Evolutionary conservation across 2,888 invertebrate genomes (phyloP), one percentile per base, ranked within the genome.

Genomic region (Apodemia duryi): DNA sequence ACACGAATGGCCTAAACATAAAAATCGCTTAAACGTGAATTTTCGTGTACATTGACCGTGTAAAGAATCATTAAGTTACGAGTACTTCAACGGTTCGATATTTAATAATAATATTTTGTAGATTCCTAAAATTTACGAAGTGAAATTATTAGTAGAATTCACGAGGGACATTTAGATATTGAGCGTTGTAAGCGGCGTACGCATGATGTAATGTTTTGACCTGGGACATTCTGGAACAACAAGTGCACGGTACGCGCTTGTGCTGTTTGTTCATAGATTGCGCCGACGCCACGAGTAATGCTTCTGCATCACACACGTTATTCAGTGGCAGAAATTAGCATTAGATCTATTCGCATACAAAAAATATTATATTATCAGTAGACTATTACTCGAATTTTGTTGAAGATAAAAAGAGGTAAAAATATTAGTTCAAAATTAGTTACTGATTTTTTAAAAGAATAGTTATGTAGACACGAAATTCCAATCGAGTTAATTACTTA

Each of bases 191-290:
- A 76, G 65, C 54, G 73, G 5, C 71, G 72, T 10, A 76, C 75
- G 46, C 70, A 74, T 0, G 71, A 76, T 1, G 74, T 76, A 0
- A 71, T 77, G 71, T 79, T 70, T 61, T 77, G 77, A 75, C 72
- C 72, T 6, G 73, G 74, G 13, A 72, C 76, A 65, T 41, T 70
- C 1, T 61, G 62, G 0, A 74, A 76, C 60, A 65, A 76, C 1
- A 75, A 76, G 64, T 52, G 61, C 0, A n/a, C 38, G 1, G 74
- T 74, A 32, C 71, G 72, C n/a, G 46, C 64, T 1, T 75, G 79
- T 62, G 41, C 29, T 5, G 63, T 67, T 35, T 74, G 73, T 35
- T 64, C 67, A 38, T 51, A 63, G 65, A 66, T 65, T 43, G 66
- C 69, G 11, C 52, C 68, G 11, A 71, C 72, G n/a, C 61, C 63